These are phyloP conservation scores for Amphiprion percula DNA, from an alignment of 2,113 vertebrate genomes.

Conservation along the genomic window DNA sequence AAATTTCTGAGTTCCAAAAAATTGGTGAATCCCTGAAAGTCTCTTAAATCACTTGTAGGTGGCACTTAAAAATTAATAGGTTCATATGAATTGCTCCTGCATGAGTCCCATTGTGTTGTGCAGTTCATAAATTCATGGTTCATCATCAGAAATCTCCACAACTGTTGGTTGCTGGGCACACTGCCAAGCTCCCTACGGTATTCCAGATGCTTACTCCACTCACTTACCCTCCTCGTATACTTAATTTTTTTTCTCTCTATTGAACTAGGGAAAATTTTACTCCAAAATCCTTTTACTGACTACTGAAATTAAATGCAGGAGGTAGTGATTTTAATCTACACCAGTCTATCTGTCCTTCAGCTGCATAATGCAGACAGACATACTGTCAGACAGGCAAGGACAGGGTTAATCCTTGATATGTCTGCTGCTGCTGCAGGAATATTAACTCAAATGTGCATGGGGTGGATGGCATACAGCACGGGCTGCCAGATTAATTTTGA, in stretches of 20 bases:
- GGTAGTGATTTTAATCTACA: slow-evolving; percentile 26
- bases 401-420: slow-evolving; percentile 68
- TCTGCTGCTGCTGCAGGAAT: slow-evolving; percentile 32
- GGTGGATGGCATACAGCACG: slow-evolving; percentile 17
- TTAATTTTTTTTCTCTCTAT: slow-evolving; percentile 1
- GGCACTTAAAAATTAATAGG: neutral
- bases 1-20: neutral
- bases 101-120: neutral
- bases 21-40: neutral
- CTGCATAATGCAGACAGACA: slow-evolving; percentile 39
- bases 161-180: neutral
- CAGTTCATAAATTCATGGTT: slow-evolving; percentile 6
- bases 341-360: slow-evolving; percentile 16
- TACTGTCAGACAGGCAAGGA: slow-evolving; percentile 36
- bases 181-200: neutral
- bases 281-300: neutral
- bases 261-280: neutral
- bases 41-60: neutral
- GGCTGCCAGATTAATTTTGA: slow-evolving; percentile 33
- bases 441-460: slow-evolving; percentile 38
- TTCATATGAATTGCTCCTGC: neutral
- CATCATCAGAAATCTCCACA: neutral
- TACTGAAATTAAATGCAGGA: neutral
- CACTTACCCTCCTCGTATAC: neutral
- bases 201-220: neutral